These are phyloP conservation scores for Rattus norvegicus DNA, from an alignment of 2,113 vertebrate species.

Conservation along the genomic window GRCr8 NC_086019.1:83382001-83382500, in stretches of 20 bases:
- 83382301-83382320: too few species aligned
- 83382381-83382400: not conserved
- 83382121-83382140: not conserved
- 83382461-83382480: not conserved
- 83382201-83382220: constrained; percentile 4
- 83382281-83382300: not conserved
- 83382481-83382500: not conserved
- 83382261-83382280: not conserved
- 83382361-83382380: not conserved
- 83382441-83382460: not conserved
- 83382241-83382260: not conserved
- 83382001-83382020: not conserved
- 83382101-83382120: not conserved
- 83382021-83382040: not conserved
- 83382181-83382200: not conserved
- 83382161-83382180: not conserved
- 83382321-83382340: not conserved
- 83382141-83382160: not conserved
- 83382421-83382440: not conserved
- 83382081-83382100: not conserved
- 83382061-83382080: not conserved
- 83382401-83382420: not conserved
- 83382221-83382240: not conserved
- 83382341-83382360: not conserved
- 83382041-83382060: not conserved